Evolutionary conservation across 2,888 invertebrate species (phyloP).

Genomic region (Tachina fera): DNA sequence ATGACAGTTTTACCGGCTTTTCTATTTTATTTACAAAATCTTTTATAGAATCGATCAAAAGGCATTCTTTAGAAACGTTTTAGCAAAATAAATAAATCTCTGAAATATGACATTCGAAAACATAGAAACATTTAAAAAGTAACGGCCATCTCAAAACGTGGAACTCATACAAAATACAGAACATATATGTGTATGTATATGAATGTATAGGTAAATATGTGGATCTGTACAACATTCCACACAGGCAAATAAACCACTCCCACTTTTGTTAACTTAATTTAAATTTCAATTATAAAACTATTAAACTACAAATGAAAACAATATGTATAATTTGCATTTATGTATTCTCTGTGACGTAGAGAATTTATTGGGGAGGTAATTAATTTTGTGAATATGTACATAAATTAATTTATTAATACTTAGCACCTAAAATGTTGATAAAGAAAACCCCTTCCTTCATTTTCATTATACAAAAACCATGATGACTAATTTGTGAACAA

Average conservation of each 20-base stretch:
- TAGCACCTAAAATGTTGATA: neutral
- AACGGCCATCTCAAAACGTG: too few species aligned
- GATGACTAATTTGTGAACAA: slow-evolving; percentile 33
- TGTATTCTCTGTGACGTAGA: neutral
- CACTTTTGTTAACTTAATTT: neutral
- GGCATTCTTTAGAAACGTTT: too few species aligned
- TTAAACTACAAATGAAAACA: neutral
- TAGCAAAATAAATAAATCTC: too few species aligned
- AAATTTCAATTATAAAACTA: neutral
- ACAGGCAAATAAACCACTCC: neutral
- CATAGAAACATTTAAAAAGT: too few species aligned
- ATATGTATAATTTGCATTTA: neutral
- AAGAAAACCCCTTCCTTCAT: neutral
- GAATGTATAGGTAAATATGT: too few species aligned
- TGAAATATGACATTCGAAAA: too few species aligned
- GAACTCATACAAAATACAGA: too few species aligned
- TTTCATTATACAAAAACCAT: slow-evolving; percentile 9
- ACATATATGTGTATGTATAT: too few species aligned
- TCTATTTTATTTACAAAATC: too few species aligned
- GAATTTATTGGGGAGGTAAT: slow-evolving; percentile 4
- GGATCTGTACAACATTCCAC: too few species aligned
- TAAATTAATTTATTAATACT: slow-evolving; percentile 15
- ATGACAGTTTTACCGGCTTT: too few species aligned
- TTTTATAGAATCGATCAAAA: too few species aligned
- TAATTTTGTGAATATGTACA: slow-evolving; percentile 14